Evolutionary conservation across 2,888 invertebrate species (phyloP).

Genomic region (Epirrhoe alternata): DNA sequence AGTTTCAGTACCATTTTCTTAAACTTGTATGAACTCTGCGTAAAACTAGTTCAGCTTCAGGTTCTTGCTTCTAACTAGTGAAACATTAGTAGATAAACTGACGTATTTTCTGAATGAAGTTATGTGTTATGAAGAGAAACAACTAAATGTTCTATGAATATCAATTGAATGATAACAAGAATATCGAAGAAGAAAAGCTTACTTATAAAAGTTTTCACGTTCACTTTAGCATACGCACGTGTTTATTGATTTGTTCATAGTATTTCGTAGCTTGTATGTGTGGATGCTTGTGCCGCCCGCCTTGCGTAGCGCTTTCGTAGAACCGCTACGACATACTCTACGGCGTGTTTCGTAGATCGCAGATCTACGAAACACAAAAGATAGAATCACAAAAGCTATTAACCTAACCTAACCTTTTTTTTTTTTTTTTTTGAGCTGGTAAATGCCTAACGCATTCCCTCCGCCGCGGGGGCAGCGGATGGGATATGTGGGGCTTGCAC

Average conservation of each 20-base stretch:
- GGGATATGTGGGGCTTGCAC: no score
- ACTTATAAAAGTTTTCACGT: not conserved
- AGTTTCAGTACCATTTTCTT: no score
- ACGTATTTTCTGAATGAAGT: constrained; percentile 1
- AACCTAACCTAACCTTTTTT: no score
- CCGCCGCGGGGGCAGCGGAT: no score
- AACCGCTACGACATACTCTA: constrained; percentile 17
- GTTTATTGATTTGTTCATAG: constrained; percentile 3
- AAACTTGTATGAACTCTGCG: constrained; percentile 7
- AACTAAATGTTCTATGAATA: not conserved
- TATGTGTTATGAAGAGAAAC: not conserved
- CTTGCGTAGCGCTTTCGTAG: constrained; percentile 25
- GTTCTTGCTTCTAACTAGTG: constrained; percentile 1
- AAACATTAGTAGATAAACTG: constrained; percentile 1
- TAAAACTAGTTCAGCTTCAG: constrained; percentile 16
- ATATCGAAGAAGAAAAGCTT: not conserved
- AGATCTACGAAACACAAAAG: no score
- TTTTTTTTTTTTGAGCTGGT: no score
- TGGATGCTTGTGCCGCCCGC: constrained; percentile 15
- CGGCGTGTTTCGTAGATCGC: not conserved
- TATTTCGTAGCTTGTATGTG: constrained; percentile 4
- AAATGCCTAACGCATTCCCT: no score
- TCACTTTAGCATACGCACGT: not conserved
- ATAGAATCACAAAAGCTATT: not conserved
- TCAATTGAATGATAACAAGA: not conserved